Evolutionary conservation across 2,888 invertebrate species (phyloP).

Genomic region (Dolichopus griseipennis): DNA sequence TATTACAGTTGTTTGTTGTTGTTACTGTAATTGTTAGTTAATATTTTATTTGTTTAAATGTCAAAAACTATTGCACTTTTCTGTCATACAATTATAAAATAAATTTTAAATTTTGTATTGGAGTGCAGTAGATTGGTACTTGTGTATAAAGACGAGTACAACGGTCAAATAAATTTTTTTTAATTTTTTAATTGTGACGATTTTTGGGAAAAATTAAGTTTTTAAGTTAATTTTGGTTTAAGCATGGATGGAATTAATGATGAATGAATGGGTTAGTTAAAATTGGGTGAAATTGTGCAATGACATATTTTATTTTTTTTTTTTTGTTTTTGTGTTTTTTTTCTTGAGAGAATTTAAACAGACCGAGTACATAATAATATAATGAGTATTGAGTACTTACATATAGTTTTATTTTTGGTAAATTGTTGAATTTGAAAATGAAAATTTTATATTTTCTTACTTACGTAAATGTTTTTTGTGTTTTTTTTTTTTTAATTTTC

Average conservation of each 20-base stretch:
- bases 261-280: not conserved
- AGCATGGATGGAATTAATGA: no score
- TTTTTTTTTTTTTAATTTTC: not conserved
- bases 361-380: not conserved
- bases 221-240: no score
- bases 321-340: not conserved
- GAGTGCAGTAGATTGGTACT: no score
- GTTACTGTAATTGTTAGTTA: no score
- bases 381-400: no score
- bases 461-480: not conserved
- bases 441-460: not conserved
- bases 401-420: not conserved
- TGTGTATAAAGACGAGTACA: no score
- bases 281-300: slow-evolving; percentile 4
- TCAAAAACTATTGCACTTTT: no score
- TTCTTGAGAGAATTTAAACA: not conserved
- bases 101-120: no score
- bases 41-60: no score
- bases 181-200: no score
- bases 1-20: not conserved
- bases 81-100: no score
- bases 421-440: not conserved
- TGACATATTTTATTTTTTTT: not conserved
- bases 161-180: no score
- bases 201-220: not conserved